A percentile compares a stretch with the other conserved stretches of the same genome.
phyloP scores from a whole-genome alignment of 1,140 invertebrate genomes.

The Lepidurus apus region DNA sequence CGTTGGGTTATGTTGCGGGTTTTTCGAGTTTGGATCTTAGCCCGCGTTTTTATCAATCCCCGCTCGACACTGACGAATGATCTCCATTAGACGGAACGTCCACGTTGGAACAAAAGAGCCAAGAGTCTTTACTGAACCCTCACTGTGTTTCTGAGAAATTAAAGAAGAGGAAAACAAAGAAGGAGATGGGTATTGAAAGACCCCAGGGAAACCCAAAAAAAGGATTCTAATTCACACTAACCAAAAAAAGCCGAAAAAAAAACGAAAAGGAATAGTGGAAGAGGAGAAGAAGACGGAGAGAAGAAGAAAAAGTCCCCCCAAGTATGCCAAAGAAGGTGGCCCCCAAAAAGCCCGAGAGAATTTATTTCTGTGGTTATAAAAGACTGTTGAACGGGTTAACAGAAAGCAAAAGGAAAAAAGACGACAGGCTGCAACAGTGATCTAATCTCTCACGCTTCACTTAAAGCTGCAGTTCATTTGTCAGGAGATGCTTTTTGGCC shows the following conservation, averaged over 20 bases:
- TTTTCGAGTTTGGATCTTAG: neutral
- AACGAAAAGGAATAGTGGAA: too few species aligned
- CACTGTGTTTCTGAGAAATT: too few species aligned
- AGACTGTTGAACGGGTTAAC: neutral
- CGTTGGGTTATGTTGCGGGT: neutral
- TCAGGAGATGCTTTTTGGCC: slow-evolving; percentile 6
- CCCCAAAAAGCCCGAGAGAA: neutral
- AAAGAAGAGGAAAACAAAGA: too few species aligned
- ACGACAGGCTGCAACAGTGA: slow-evolving; percentile 6
- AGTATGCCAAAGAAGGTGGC: neutral
- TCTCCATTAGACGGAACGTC: slow-evolving; percentile 10
- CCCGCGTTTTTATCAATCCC: slow-evolving; percentile 4
- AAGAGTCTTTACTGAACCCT: neutral
- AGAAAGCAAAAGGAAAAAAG: neutral
- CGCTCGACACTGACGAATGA: slow-evolving; percentile 12
- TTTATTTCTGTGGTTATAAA: neutral
- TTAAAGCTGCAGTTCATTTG: slow-evolving; percentile 22
- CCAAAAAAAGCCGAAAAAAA: too few species aligned
- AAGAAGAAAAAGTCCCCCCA: neutral
- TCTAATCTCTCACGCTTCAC: slow-evolving; percentile 21
- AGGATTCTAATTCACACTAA: too few species aligned
- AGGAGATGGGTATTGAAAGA: too few species aligned
- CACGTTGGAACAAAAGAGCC: slow-evolving; percentile 8
- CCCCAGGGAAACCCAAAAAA: too few species aligned
- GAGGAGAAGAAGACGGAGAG: neutral